Conservation (phyloP, 2,797 vertebrate species). For the Peromyscus eremicus region DNA sequence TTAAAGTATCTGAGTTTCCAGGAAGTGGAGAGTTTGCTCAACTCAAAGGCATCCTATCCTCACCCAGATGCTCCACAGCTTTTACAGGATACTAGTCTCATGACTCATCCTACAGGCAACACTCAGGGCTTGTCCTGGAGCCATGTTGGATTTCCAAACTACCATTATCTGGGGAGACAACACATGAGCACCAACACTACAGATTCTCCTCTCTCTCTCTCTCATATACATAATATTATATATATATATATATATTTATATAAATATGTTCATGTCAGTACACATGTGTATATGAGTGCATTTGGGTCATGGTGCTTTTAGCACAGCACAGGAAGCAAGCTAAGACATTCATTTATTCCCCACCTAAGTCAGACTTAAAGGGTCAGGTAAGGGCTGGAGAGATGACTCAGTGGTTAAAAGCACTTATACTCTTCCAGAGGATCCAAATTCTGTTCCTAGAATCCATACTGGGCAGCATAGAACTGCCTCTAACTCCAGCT, state of each 20-base stretch:
- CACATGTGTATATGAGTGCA: neutral
- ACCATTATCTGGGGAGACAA: neutral
- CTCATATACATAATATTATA: neutral
- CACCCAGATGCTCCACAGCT: neutral
- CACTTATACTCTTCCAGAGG: neutral
- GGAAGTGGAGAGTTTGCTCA: neutral
- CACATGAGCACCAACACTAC: neutral
- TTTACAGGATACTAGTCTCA: neutral
- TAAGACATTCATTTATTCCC: neutral
- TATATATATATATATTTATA: neutral
- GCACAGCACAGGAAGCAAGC: neutral
- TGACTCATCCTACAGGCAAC: neutral
- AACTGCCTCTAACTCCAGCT: neutral
- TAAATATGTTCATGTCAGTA: neutral
- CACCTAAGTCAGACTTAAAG: neutral
- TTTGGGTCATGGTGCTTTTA: neutral
- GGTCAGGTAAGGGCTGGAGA: neutral
- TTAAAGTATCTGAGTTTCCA: conserved; percentile 32
- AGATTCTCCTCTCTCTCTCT: neutral
- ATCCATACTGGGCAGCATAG: neutral
- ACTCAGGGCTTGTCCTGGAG: neutral
- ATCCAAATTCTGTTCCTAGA: neutral
- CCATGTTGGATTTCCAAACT: neutral
- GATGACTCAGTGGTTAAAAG: neutral
- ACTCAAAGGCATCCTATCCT: neutral